Evolutionary conservation across 2,888 invertebrate species (phyloP).

Genomic region (Leistus spinibarbis): DNA sequence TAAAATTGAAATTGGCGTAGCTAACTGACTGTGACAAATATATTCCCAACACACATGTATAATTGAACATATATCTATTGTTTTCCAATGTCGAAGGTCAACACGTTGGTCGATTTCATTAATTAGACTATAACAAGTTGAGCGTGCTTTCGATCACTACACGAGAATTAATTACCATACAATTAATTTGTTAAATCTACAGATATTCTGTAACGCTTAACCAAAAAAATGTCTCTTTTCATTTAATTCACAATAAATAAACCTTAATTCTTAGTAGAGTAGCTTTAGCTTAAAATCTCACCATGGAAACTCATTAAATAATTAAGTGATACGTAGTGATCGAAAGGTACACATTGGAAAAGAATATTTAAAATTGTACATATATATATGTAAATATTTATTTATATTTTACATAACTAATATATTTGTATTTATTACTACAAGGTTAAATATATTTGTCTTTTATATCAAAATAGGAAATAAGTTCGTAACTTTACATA

Average conservation of each 20-base stretch:
- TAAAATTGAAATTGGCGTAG: not conserved
- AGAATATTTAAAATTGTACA: not conserved
- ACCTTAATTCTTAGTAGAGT: no score
- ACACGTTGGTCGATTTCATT: constrained; percentile 13
- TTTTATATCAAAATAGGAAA: not conserved
- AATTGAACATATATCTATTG: constrained; percentile 14
- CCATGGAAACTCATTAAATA: not conserved
- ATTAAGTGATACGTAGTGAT: not conserved
- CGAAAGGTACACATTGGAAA: not conserved
- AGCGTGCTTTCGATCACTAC: not conserved
- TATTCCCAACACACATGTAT: not conserved
- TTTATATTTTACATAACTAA: not conserved
- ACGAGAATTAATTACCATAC: not conserved
- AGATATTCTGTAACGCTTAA: no score
- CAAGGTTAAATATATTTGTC: not conserved
- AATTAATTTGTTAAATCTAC: not conserved
- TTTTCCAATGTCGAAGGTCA: constrained; percentile 29
- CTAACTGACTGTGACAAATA: not conserved
- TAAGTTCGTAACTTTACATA: no score
- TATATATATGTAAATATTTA: not conserved
- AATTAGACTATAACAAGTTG: constrained; percentile 28
- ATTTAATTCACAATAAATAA: no score
- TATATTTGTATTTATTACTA: not conserved
- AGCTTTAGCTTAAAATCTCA: no score
- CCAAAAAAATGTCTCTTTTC: not conserved